Evolutionary conservation across 2,888 invertebrate genomes (phyloP), one percentile per base, ranked within the genome.

Genomic region (Pammene fasciana): DNA sequence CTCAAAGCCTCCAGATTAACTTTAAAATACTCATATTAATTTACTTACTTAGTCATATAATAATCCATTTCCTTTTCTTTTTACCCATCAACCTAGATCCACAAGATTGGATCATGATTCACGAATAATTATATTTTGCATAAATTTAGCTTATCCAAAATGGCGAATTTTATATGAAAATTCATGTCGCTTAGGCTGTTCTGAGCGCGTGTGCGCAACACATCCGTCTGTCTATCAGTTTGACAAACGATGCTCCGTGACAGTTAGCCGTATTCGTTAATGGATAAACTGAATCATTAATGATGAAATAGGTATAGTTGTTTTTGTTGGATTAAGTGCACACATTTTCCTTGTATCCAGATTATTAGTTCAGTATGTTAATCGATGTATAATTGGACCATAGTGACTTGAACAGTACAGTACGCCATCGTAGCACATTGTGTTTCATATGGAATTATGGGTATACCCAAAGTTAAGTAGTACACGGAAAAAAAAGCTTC

Each of bases 201-300:
- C 48, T 14, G 36, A 26, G 43, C 43, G 18, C 9, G n/a, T 60
- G 46, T 26, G 64, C 67, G 67, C 60, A 68, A 72, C 46, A 71
- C 71, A 45, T 76, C 79, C 71, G 80, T 78, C 79, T 71, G 79
- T 79, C 76, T 72, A 72, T 82, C 82, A 81, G 64, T 68, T 75
- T 86, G 85, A 86, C 84, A 74, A 76, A 86, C 84, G 82, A 80
- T 78, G 78, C 71, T 65, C 70, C 76, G 77, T 80, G 81, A 80
- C 83, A 80, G 81, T 75, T 78, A 67, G 71, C 71, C 71, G 75
- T 78, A 60, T 59, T 54, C 70, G 65, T 46, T 70, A 77, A 77
- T 74, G 72, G 71, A 71, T 61, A 50, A 77, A 75, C 74, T 75
- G 74, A 73, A 72, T 74, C 72, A 73, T 67, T 70, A 71, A 50